Evolutionary conservation across 1,140 invertebrate genomes (phyloP), one percentile per base, ranked within the genome.

Genomic region (Saccostrea glomerata): DNA sequence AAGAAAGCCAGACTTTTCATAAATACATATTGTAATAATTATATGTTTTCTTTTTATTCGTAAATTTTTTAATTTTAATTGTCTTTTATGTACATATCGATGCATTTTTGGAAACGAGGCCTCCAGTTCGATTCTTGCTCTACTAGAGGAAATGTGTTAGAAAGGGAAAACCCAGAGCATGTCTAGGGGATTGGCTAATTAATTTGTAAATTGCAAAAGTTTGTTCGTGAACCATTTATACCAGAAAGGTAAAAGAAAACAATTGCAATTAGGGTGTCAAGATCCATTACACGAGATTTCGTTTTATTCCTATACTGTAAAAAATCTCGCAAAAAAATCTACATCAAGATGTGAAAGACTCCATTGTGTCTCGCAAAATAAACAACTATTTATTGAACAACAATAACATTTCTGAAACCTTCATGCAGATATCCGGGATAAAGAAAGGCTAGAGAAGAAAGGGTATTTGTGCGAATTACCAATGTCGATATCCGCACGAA

Each of bases 251-350:
- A 13, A 36, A 36, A n/a, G 60, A 66, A 15, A 25, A 77, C 23
- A 77, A 77, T 13, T 36, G 30, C 25, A 30, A 77, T 77, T 30
- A 77, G 30, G 23, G 70, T 77, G 70, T 77, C 70, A 77, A 77
- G 25, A 25, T 25, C 23, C 70, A 77, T 77, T 77, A 77, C 13
- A 25, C 13, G 25, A 11, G 12, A 66, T 66, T 30, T 77, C 23
- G 7, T 36, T 77, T 36, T 77, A 77, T 77, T 77, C 70, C 30
- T 36, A n/a, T n/a, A 77, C 25, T 77, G 70, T 11, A 36, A 77
- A 77, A 30, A 36, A 77, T 77, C 70, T 77, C 30, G 70, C 9
- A 77, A 30, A 77, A 73, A 9, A 30, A 77, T 77, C 70, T 77
- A 30, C 30, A 77, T 77, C 70, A 15, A 77, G 25, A 77, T 77